phyloP scores from a whole-genome alignment of 53 echinoderm and acorn worm species.

The Pentamera pediparva region DNA sequence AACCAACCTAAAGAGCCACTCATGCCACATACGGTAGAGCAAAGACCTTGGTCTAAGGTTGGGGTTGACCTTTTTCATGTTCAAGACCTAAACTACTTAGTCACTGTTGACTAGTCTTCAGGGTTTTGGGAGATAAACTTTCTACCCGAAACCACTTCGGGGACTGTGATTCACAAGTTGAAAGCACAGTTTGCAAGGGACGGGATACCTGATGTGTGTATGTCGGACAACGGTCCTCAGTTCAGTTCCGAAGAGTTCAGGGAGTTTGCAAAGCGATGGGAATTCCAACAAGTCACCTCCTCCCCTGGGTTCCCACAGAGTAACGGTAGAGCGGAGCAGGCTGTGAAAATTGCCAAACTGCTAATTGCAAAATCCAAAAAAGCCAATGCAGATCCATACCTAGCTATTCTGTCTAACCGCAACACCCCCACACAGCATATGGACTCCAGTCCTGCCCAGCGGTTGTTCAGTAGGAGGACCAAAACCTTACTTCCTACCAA shows the following conservation, averaged over 20 bases:
- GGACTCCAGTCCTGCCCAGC: conserved; percentile 29
- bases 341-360: conserved; percentile 47
- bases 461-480: conserved; percentile 36
- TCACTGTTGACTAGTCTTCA: conserved; percentile 44
- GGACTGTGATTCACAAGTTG: background rate
- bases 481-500: conserved; percentile 42
- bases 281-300: conserved; percentile 22
- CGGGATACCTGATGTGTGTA: conserved; percentile 6
- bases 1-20: conserved; percentile 39
- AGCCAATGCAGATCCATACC: conserved; percentile 46
- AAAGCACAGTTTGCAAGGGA: conserved; percentile 13
- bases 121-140: conserved; percentile 21
- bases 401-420: conserved; percentile 39
- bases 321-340: conserved; percentile 51
- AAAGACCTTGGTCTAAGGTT: conserved; percentile 31
- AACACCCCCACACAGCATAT: conserved; percentile 43
- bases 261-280: conserved; percentile 18
- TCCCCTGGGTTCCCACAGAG: conserved; percentile 31
- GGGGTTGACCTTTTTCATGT: conserved; percentile 30
- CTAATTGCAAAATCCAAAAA: conserved; percentile 44
- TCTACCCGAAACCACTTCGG: background rate
- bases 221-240: conserved; percentile 13
- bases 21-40: conserved; percentile 23
- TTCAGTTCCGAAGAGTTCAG: conserved; percentile 19
- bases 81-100: conserved; percentile 17